Evolutionary conservation across 2,888 invertebrate genomes (phyloP).

Genomic region (Sympetrum striolatum): DNA sequence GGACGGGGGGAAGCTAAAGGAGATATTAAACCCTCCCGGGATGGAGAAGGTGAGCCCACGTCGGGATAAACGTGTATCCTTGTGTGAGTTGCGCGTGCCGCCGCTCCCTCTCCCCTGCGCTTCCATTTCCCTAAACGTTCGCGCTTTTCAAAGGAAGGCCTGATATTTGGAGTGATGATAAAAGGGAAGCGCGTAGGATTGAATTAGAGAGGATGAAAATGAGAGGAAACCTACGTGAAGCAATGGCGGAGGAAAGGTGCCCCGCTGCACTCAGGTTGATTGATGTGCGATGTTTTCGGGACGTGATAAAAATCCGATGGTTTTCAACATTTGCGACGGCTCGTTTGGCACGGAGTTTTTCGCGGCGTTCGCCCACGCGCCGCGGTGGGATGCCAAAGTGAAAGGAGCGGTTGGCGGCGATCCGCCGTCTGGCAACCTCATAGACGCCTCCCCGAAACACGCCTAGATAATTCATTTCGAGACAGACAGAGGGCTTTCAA

Average conservation of each 20-base stretch:
- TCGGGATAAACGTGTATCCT: neutral
- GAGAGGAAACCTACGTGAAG: neutral
- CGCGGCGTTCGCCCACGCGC: neutral
- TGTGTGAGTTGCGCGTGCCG: neutral
- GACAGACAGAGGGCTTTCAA: neutral
- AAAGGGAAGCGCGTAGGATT: neutral
- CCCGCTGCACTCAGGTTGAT: neutral
- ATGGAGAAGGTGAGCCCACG: neutral
- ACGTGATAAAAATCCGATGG: neutral
- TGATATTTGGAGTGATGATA: neutral
- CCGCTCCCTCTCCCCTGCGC: neutral
- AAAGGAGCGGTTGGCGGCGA: neutral
- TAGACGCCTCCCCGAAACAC: neutral
- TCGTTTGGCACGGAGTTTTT: neutral
- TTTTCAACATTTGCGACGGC: neutral
- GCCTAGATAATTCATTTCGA: neutral
- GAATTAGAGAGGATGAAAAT: neutral
- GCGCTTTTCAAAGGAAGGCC: neutral
- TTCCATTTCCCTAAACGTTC: neutral
- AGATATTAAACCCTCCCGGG: neutral
- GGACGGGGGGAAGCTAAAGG: neutral
- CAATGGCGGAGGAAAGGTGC: neutral
- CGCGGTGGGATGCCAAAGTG: neutral
- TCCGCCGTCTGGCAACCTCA: neutral
- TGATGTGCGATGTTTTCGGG: neutral